Evolutionary conservation across 2,888 invertebrate species (phyloP), one percentile per base, ranked within the genome.

Genomic region (Petrophora chlorosata): DNA sequence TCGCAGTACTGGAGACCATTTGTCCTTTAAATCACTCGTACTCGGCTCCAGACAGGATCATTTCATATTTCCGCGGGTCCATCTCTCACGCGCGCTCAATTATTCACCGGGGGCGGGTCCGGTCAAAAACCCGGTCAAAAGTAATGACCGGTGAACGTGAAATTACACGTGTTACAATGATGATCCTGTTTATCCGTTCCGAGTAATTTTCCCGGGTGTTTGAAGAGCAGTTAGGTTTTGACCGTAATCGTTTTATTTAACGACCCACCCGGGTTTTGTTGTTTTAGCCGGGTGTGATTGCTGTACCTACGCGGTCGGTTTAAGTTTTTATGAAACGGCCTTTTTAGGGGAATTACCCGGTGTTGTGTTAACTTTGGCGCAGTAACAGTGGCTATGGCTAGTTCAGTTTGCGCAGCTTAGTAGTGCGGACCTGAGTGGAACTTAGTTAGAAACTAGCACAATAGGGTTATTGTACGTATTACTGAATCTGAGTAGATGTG

Each of bases 81-180:
- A 82, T 84, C 82, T 82, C 79, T 82, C 82, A 79, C 75, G 61
- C 60, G 65, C 68, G 74, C 79, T 85, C 81, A 85, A 85, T 87
- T 85, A 87, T 85, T 87, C 84, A 87, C 77, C 66, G 65, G 73
- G 67, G 28, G 71, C 32, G 32, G 46, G 7, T 56, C 49, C 46
- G 44, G 49, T 57, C 57, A 58, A 58, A 60, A 70, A 67, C 70
- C 79, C 78, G 75, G 74, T 72, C 73, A 72, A 75, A 85, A 84
- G 85, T 86, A 85, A 88, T 82, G 85, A 75, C 76, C 82, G 81
- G 80, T 80, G 81, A 79, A 81, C 73, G 76, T 70, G 76, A 81
- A 81, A 83, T 85, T 85, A 85, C 87, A 84, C 83, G 82, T 85
- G 83, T 82, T 76, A 85, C 85, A 81, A 86, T 85, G 82, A 83